A percentile compares a stretch with the other conserved stretches of the same genome.
Conservation (phyloP, 2,113 vertebrate genomes). For the Chlorodrepanis virens region DNA sequence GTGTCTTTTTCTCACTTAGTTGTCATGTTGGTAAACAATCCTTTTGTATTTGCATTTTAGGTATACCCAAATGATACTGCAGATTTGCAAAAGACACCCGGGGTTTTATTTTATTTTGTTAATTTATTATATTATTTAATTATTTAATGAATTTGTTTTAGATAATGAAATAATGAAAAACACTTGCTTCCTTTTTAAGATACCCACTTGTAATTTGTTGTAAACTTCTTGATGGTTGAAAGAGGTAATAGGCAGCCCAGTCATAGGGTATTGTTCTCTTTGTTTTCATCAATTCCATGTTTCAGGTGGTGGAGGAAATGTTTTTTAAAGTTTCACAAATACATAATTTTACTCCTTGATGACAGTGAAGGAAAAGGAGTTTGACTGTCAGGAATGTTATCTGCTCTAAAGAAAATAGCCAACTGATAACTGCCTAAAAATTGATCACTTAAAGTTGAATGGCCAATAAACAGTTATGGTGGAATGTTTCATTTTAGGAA, state of each 20-base stretch:
- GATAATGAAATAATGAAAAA: not conserved
- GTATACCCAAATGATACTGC: not conserved
- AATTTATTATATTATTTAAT: not conserved
- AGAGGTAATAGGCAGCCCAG: slow-evolving; percentile 30
- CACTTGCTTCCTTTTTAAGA: not conserved
- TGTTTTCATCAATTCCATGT: slow-evolving; percentile 47
- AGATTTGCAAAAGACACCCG: not conserved
- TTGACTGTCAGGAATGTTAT: slow-evolving; percentile 54
- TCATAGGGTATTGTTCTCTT: slow-evolving; percentile 44
- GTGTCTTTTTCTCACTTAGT: not conserved
- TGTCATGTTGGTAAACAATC: not conserved
- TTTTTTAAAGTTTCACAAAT: slow-evolving; percentile 62
- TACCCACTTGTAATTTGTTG: slow-evolving; percentile 14
- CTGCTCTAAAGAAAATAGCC: slow-evolving; percentile 61
- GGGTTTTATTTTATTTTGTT: not conserved
- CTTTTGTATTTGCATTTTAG: slow-evolving; percentile 24
- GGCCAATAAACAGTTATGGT: slow-evolving; percentile 44
- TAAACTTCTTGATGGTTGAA: slow-evolving; percentile 32
- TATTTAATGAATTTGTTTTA: not conserved
- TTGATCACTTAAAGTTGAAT: slow-evolving; percentile 73
- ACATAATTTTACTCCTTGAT: slow-evolving; percentile 14
- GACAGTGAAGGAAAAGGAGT: slow-evolving; percentile 50
- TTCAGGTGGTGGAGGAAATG: slow-evolving; percentile 51
- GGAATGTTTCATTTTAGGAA: slow-evolving; percentile 45
- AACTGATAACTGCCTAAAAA: slow-evolving; percentile 62